Evolutionary conservation across 2,888 invertebrate species (phyloP).

Genomic region (Priocnemis perturbator): DNA sequence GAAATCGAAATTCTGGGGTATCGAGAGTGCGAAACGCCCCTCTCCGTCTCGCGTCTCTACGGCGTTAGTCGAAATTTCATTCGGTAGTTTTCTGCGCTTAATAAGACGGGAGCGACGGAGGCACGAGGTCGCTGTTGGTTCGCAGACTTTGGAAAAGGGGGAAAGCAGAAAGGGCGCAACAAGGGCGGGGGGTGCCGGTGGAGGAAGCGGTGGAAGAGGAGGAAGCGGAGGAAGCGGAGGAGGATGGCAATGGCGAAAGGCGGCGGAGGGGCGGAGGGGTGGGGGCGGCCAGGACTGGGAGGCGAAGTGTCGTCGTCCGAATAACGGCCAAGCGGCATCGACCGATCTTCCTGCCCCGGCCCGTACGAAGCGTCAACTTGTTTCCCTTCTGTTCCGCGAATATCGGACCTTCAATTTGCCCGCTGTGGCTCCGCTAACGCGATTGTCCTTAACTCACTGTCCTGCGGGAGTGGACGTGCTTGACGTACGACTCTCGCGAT

Average conservation of each 20-base stretch:
- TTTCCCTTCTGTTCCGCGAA: slow-evolving; percentile 73
- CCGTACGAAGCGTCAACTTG: slow-evolving; percentile 72
- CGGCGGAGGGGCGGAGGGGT: slow-evolving; percentile 51
- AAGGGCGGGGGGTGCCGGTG: slow-evolving; percentile 51
- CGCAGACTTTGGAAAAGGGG: slow-evolving; percentile 61
- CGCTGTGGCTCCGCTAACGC: slow-evolving; percentile 62
- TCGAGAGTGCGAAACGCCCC: no score
- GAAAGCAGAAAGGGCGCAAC: slow-evolving; percentile 59
- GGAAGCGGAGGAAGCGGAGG: slow-evolving; percentile 38
- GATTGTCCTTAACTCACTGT: slow-evolving; percentile 66
- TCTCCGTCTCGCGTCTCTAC: no score
- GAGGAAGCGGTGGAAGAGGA: slow-evolving; percentile 51
- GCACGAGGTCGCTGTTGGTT: slow-evolving; percentile 60
- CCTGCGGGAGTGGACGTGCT: slow-evolving; percentile 2
- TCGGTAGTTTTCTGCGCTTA: slow-evolving; percentile 58
- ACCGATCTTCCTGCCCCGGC: slow-evolving; percentile 73
- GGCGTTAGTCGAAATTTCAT: slow-evolving; percentile 54
- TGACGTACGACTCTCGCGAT: background rate
- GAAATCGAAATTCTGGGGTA: no score
- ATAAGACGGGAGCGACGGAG: slow-evolving; percentile 59
- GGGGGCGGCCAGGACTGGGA: slow-evolving; percentile 66
- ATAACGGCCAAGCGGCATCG: slow-evolving; percentile 76
- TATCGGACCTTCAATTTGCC: slow-evolving; percentile 72
- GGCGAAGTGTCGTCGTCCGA: slow-evolving; percentile 76
- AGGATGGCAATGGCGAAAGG: slow-evolving; percentile 49